phyloP scores from a whole-genome alignment of 1,140 invertebrate species.

The Meloidogyne exigua region DNA sequence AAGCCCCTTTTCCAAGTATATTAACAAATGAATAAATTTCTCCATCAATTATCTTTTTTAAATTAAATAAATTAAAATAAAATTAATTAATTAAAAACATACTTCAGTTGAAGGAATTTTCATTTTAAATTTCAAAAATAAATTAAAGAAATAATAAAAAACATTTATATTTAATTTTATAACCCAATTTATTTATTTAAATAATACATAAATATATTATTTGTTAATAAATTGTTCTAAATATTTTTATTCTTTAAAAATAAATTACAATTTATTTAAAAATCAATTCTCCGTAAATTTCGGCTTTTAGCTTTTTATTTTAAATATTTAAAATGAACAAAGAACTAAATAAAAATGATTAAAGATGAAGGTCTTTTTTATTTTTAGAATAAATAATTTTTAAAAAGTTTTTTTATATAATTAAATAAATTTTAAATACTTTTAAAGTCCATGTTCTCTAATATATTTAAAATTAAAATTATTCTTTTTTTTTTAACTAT shows the following conservation, averaged over 20 bases:
- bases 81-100: not conserved
- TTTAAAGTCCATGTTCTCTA: too few species aligned
- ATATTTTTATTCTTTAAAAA: not conserved
- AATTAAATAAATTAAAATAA: not conserved
- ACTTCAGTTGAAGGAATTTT: not conserved
- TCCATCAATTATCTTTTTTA: not conserved
- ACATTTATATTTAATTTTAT: not conserved
- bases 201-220: too few species aligned
- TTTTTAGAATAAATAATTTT: not conserved
- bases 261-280: too few species aligned
- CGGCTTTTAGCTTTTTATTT: not conserved
- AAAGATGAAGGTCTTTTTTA: not conserved
- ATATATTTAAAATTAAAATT: too few species aligned
- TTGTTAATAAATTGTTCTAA: too few species aligned
- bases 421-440: not conserved
- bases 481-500: too few species aligned
- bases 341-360: not conserved
- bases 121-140: not conserved
- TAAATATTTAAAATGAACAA: not conserved
- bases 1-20: slow-evolving; percentile 2
- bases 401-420: not conserved
- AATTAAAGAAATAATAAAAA: not conserved
- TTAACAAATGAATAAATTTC: not conserved
- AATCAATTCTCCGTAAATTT: not conserved
- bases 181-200: not conserved